These are phyloP conservation scores for Rynchops niger DNA, from an alignment of 2,113 vertebrate genomes.

Conservation along the genomic window DNA sequence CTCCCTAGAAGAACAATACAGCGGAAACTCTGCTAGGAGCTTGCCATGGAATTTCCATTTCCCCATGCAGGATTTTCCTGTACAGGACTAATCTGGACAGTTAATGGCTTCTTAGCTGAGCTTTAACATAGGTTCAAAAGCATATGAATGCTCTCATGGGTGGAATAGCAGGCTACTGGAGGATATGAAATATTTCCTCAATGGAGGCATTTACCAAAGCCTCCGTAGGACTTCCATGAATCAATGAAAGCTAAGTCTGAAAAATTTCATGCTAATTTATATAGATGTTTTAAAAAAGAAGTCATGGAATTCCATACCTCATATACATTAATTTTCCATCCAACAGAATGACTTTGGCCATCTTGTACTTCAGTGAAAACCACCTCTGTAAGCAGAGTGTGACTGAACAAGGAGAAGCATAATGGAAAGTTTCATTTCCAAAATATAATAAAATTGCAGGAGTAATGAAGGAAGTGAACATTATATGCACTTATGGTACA, in stretches of 20 bases:
- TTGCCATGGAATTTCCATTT: conserved; percentile 33
- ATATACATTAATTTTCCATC: conserved; percentile 63
- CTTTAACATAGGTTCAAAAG: conserved; percentile 30
- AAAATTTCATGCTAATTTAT: conserved; percentile 60
- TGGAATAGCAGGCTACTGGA: conserved; percentile 46
- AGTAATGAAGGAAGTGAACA: conserved; percentile 48
- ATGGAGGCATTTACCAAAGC: conserved; percentile 43
- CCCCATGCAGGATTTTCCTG: conserved; percentile 4
- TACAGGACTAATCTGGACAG: background rate
- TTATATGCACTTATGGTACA: conserved; percentile 54
- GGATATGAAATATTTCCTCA: conserved; percentile 64
- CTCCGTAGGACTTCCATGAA: conserved; percentile 43
- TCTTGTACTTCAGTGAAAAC: conserved; percentile 48
- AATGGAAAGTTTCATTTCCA: conserved; percentile 70
- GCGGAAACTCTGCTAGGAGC: background rate
- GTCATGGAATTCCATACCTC: conserved; percentile 60
- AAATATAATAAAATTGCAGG: conserved; percentile 57
- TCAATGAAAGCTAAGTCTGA: conserved; percentile 38
- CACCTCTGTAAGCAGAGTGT: conserved; percentile 55
- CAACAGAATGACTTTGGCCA: conserved; percentile 42
- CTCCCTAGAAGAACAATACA: conserved; percentile 18
- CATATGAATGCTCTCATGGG: conserved; percentile 12
- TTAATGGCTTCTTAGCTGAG: conserved; percentile 33
- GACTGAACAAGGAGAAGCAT: conserved; percentile 47
- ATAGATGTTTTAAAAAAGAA: conserved; percentile 52